Conservation (phyloP, 1,140 invertebrate genomes). For the Diachasmimorpha longicaudata region DNA sequence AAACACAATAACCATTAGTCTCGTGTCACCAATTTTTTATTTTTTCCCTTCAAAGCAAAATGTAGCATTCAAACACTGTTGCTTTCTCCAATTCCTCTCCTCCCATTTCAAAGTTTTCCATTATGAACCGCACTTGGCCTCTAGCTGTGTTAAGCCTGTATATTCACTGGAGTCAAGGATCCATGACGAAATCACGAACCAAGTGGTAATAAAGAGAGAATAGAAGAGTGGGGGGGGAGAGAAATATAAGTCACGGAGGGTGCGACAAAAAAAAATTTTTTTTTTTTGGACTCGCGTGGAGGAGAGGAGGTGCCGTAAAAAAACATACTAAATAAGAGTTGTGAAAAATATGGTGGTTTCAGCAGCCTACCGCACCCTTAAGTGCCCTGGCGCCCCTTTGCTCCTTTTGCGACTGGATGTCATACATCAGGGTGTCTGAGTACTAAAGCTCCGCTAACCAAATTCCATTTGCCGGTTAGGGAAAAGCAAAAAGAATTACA, state of each 20-base stretch:
- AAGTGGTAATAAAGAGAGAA: slow-evolving; percentile 39
- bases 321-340: slow-evolving; percentile 50
- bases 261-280: slow-evolving; percentile 39
- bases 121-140: slow-evolving; percentile 16
- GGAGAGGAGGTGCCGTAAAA: not conserved
- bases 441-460: slow-evolving; percentile 34
- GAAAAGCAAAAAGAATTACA: not conserved
- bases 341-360: slow-evolving; percentile 54
- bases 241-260: slow-evolving; percentile 25
- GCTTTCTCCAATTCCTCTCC: not conserved
- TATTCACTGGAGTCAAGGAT: slow-evolving; percentile 48
- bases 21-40: slow-evolving; percentile 23
- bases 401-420: slow-evolving; percentile 40
- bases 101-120: slow-evolving; percentile 22
- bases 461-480: not conserved
- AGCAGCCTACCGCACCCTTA: slow-evolving; percentile 43
- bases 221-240: slow-evolving; percentile 26
- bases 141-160: slow-evolving; percentile 6
- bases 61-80: slow-evolving; percentile 1
- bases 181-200: slow-evolving; percentile 53
- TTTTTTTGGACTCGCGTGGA: not conserved
- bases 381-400: slow-evolving; percentile 52
- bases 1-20: slow-evolving; percentile 35
- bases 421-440: slow-evolving; percentile 44
- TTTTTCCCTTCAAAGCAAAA: not conserved